These are phyloP conservation scores for Zosterops hypoxanthus DNA, from an alignment of 2,113 vertebrate species.

Conservation along the genomic window DNA sequence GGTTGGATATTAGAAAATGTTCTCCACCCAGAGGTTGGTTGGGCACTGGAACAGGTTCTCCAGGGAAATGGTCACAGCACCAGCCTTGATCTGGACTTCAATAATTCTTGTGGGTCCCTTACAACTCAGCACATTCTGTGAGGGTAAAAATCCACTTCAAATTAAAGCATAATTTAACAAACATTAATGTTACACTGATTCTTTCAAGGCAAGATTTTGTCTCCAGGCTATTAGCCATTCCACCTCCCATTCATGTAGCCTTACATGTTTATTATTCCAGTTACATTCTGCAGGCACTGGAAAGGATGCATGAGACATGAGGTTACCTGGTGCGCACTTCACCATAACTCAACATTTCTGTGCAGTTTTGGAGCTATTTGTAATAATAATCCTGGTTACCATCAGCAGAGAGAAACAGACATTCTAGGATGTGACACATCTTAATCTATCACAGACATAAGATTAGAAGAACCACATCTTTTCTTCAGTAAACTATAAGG, in stretches of 20 bases:
- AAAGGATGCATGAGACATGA: not conserved
- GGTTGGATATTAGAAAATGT: not conserved
- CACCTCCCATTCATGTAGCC: not conserved
- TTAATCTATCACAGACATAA: not conserved
- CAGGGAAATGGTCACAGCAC: not conserved
- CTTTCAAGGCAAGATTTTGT: not conserved
- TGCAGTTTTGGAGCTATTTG: not conserved
- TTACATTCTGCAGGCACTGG: not conserved
- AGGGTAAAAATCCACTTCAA: not conserved
- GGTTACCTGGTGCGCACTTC: not conserved
- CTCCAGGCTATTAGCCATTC: not conserved
- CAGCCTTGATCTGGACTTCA: not conserved
- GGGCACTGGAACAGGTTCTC: not conserved
- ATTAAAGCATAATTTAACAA: not conserved
- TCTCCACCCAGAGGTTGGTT: not conserved
- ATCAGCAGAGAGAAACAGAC: not conserved
- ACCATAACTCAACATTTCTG: not conserved
- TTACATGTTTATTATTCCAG: not conserved
- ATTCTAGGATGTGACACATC: not conserved
- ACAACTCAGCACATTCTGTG: not conserved
- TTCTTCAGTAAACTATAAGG: not conserved
- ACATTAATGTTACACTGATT: not conserved
- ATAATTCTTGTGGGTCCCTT: not conserved
- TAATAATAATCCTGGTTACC: not conserved
- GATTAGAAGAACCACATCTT: not conserved